A percentile compares a stretch with the other conserved stretches of the same genome.
phyloP scores from a whole-genome alignment of 2,113 vertebrate species.

The Petrocephalus zakoni region DNA sequence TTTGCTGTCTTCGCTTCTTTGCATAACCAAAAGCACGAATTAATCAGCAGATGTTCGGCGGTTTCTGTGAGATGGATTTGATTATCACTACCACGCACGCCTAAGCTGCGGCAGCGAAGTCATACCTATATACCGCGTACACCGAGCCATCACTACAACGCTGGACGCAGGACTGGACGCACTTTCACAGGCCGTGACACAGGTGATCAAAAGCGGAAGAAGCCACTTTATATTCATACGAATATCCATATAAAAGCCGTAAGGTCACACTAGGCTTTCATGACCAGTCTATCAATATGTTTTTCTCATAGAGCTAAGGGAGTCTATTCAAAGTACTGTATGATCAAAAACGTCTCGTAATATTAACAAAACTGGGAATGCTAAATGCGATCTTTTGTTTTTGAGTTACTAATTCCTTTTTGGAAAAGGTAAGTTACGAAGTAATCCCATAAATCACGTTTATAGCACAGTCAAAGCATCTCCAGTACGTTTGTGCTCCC shows the following conservation, averaged over 20 bases:
- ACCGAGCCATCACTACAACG: not conserved
- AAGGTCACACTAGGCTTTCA: not conserved
- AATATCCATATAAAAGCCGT: not conserved
- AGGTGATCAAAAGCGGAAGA: not conserved
- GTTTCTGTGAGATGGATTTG: not conserved
- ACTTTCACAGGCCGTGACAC: not conserved
- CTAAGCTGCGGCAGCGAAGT: not conserved
- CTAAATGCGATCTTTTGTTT: not conserved
- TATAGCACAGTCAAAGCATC: slow-evolving; percentile 8
- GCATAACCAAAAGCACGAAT: slow-evolving; percentile 2
- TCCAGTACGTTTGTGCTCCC: not conserved
- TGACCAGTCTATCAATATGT: not conserved
- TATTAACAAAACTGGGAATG: not conserved
- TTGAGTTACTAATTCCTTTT: not conserved
- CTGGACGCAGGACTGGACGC: not conserved
- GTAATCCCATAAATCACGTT: not conserved
- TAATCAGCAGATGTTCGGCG: not conserved
- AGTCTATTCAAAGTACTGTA: not conserved
- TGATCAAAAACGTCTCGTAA: not conserved
- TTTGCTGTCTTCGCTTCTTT: not conserved
- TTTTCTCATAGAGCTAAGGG: not conserved
- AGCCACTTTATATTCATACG: not conserved
- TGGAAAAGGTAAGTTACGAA: not conserved
- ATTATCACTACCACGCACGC: not conserved
- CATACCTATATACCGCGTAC: not conserved